Evolutionary conservation across 2,888 invertebrate species (phyloP).

Genomic region (Spialia ferax): DNA sequence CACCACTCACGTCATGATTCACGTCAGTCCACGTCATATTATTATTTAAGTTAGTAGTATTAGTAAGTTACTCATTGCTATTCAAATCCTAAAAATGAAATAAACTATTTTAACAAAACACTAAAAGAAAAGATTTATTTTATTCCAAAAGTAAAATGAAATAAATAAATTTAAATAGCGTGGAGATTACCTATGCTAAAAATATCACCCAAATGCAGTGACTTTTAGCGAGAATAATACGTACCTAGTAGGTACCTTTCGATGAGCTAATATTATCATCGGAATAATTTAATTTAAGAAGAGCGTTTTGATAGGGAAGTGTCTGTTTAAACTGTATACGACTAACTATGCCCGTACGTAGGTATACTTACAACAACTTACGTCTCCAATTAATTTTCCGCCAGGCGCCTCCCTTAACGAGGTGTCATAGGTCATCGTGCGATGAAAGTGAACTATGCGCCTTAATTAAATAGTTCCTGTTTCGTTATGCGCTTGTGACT

Average conservation of each 20-base stretch:
- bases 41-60: no score
- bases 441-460: constrained; percentile 22
- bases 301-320: neutral
- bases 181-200: no score
- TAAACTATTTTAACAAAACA: no score
- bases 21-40: no score
- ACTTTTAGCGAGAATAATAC: no score
- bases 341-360: neutral
- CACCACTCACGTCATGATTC: no score
- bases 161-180: no score
- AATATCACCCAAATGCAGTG: no score
- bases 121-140: no score
- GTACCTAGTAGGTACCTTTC: neutral
- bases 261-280: neutral
- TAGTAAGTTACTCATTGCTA: no score
- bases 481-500: constrained; percentile 17
- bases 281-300: neutral
- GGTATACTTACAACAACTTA: neutral
- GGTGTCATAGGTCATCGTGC: constrained; percentile 17
- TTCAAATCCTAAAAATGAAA: no score
- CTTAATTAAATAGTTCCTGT: constrained; percentile 32
- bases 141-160: no score
- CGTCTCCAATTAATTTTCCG: constrained; percentile 12
- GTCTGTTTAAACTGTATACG: neutral
- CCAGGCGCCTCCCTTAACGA: constrained; percentile 1